A percentile compares a stretch with the other conserved stretches of the same genome.
phyloP scores from a whole-genome alignment of 2,113 vertebrate genomes.

The Caranx ignobilis region DNA sequence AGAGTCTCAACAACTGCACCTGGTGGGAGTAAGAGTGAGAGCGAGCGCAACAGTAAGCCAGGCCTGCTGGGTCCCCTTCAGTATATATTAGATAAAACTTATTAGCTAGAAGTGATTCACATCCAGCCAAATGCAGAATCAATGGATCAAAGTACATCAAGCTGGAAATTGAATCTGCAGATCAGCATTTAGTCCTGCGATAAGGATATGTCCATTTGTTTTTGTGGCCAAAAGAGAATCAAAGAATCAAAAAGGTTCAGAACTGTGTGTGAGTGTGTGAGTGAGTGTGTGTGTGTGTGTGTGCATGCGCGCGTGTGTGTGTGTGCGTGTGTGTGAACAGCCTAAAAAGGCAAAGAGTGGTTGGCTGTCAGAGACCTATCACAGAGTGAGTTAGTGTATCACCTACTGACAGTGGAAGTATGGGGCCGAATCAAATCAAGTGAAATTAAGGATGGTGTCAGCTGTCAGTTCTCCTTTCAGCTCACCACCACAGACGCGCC shows the following conservation, averaged over 20 bases:
- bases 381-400: conserved; percentile 38
- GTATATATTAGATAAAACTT: conserved; percentile 18
- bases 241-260: conserved; percentile 25
- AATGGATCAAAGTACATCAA: conserved; percentile 39
- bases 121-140: conserved; percentile 50
- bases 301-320: conserved; percentile 4
- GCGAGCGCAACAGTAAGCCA: conserved; percentile 2
- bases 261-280: background rate
- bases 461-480: conserved; percentile 62
- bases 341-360: conserved; percentile 71
- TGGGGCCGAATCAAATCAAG: conserved; percentile 48
- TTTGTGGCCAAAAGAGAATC: conserved; percentile 10
- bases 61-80: conserved; percentile 26
- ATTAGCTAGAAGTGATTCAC: conserved; percentile 14
- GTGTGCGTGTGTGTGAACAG: conserved; percentile 14
- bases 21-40: conserved; percentile 1
- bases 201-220: conserved; percentile 57
- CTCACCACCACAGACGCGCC: conserved; percentile 48
- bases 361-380: conserved; percentile 46
- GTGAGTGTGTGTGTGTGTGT: conserved; percentile 14
- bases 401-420: conserved; percentile 33
- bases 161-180: conserved; percentile 23
- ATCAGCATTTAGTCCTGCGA: conserved; percentile 21
- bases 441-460: conserved; percentile 56
- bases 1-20: conserved; percentile 26